These are phyloP conservation scores for Drosophila subquinaria DNA, from an alignment of 2,888 invertebrate genomes.

Conservation along the genomic window DNA sequence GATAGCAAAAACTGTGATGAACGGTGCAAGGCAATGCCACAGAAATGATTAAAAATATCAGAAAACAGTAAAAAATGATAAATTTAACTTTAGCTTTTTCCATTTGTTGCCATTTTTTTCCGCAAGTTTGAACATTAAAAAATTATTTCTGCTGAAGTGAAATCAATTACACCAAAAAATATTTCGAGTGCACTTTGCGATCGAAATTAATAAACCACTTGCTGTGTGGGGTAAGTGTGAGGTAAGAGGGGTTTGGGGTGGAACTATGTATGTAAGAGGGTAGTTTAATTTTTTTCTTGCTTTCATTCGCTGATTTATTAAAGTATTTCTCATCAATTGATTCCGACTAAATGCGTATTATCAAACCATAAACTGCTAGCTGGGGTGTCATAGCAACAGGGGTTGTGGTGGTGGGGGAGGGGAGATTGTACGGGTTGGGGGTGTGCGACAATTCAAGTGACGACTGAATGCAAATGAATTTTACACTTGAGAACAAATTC, in stretches of 20 bases:
- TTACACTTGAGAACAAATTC: slow-evolving; percentile 75
- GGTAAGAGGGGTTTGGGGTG: slow-evolving; percentile 4
- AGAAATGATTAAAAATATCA: slow-evolving; percentile 52
- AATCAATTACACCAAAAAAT: slow-evolving; percentile 72
- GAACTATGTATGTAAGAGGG: slow-evolving; percentile 18
- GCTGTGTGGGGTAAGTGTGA: not conserved
- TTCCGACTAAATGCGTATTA: slow-evolving; percentile 77
- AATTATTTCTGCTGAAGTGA: slow-evolving; percentile 51
- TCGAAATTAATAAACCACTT: slow-evolving; percentile 62
- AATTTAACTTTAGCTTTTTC: slow-evolving; percentile 41
- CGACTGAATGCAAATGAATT: slow-evolving; percentile 74
- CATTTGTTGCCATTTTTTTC: slow-evolving; percentile 10
- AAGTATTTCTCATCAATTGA: slow-evolving; percentile 69
- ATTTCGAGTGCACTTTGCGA: slow-evolving; percentile 63
- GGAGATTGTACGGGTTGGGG: not conserved
- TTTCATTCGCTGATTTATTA: slow-evolving; percentile 61
- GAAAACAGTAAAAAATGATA: slow-evolving; percentile 44
- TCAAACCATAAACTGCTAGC: slow-evolving; percentile 49
- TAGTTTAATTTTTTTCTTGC: slow-evolving; percentile 4
- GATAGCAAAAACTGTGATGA: slow-evolving; percentile 15
- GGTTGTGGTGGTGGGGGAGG: not conserved
- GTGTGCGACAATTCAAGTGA: slow-evolving; percentile 53
- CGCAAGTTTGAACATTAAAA: slow-evolving; percentile 47
- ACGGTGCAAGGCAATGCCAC: slow-evolving; percentile 14
- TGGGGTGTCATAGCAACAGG: not conserved